Conservation (phyloP, 1,140 invertebrate genomes). For the Amyelois transitella region DNA sequence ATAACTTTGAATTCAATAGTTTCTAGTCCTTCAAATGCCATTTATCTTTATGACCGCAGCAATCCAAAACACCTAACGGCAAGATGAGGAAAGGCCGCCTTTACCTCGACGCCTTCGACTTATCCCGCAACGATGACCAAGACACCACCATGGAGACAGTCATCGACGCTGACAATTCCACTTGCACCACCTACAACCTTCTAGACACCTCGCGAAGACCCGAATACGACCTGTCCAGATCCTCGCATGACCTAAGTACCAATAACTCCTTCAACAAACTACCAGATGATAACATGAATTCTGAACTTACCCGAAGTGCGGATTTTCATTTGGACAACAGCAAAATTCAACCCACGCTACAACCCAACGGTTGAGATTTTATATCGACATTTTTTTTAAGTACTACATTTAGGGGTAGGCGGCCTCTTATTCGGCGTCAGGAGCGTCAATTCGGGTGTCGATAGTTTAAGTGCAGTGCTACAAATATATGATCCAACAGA, state of each 20-base stretch:
- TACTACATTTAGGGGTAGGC: conserved; percentile 56
- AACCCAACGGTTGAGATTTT: conserved; percentile 58
- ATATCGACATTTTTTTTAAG: conserved; percentile 9
- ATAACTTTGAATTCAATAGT: too few species aligned
- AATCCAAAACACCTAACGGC: conserved; percentile 63
- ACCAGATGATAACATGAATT: conserved; percentile 66
- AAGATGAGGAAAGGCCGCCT: conserved; percentile 35
- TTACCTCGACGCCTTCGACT: conserved; percentile 48
- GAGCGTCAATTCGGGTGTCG: conserved; percentile 20
- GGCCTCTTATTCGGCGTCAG: conserved; percentile 26
- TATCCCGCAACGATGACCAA: conserved; percentile 51
- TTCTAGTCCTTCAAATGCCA: too few species aligned
- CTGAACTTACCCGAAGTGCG: conserved; percentile 33
- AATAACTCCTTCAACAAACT: conserved; percentile 45
- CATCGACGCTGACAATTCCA: conserved; percentile 30
- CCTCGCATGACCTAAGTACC: conserved; percentile 14
- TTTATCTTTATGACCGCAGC: conserved; percentile 9
- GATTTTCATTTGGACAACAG: conserved; percentile 38
- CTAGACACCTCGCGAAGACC: conserved; percentile 44
- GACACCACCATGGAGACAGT: conserved; percentile 51
- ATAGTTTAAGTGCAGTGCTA: conserved; percentile 1
- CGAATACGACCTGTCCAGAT: conserved; percentile 22
- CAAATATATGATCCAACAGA: not conserved
- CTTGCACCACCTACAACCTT: conserved; percentile 20
- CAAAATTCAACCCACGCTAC: conserved; percentile 54